A percentile compares a stretch with the other conserved stretches of the same genome.
Conservation (phyloP, 2,113 vertebrate genomes). For the Hippocampus mohnikei region DNA sequence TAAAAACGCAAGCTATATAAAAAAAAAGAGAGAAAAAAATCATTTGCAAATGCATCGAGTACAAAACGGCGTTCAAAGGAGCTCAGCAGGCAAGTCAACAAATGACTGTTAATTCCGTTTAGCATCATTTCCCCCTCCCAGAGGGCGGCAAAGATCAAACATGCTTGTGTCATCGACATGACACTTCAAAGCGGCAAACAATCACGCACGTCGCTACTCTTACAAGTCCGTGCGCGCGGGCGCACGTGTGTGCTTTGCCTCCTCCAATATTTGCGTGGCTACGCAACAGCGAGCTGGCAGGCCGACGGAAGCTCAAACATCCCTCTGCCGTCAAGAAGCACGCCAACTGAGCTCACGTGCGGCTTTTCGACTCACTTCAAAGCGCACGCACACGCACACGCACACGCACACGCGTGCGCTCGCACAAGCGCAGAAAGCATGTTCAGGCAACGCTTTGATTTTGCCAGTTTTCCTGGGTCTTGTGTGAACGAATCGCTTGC, state of each 20-base stretch:
- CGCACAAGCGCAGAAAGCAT: background rate
- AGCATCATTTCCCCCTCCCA: background rate
- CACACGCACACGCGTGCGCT: background rate
- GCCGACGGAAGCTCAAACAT: background rate
- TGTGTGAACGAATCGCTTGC: no score
- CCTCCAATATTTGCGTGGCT: background rate
- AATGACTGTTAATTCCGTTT: background rate
- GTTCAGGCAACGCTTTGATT: background rate
- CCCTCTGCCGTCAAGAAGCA: conserved; percentile 6
- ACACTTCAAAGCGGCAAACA: conserved; percentile 1
- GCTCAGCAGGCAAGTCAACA: background rate
- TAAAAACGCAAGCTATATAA: no score
- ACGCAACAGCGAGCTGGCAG: background rate
- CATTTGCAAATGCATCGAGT: background rate
- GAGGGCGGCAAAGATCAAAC: background rate
- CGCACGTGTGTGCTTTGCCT: background rate
- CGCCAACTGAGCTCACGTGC: background rate
- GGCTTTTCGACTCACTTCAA: background rate
- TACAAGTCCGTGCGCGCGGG: background rate
- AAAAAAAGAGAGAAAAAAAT: no score
- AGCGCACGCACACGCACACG: background rate
- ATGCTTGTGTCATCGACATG: background rate
- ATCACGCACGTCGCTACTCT: background rate
- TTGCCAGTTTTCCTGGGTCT: background rate
- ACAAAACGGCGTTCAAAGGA: background rate